Evolutionary conservation across 2,113 vertebrate genomes (phyloP).

Genomic region (Sebastes fasciatus): DNA sequence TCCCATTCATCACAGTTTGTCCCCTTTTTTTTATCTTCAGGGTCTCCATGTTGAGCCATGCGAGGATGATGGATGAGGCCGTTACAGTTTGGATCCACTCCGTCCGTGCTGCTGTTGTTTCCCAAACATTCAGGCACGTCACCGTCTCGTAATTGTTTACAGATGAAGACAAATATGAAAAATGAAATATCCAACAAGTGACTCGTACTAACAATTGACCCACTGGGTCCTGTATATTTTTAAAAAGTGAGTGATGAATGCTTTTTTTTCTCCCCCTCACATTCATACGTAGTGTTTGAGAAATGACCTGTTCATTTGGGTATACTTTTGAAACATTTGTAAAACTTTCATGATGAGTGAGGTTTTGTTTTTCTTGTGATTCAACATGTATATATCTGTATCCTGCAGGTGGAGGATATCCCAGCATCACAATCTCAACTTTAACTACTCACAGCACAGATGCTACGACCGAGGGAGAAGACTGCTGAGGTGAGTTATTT

Average conservation of each 20-base stretch:
- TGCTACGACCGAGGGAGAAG: background rate
- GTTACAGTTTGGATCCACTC: slow-evolving; percentile 23
- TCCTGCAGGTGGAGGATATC: slow-evolving; percentile 12
- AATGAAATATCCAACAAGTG: background rate
- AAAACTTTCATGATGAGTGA: background rate
- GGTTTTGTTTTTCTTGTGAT: background rate
- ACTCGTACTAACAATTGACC: background rate
- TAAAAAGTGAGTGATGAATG: slow-evolving; percentile 11
- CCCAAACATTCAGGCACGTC: slow-evolving; percentile 16
- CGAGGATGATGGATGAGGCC: slow-evolving; percentile 48
- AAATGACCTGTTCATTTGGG: background rate
- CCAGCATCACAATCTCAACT: background rate
- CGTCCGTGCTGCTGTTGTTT: slow-evolving; percentile 19
- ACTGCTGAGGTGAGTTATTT: slow-evolving; percentile 21
- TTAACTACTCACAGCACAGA: background rate
- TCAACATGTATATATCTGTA: background rate
- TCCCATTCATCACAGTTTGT: slow-evolving; percentile 24
- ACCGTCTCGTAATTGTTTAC: slow-evolving; percentile 45
- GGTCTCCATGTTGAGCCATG: slow-evolving; percentile 21
- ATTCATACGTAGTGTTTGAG: background rate
- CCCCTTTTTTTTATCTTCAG: slow-evolving; percentile 30
- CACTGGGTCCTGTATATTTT: background rate
- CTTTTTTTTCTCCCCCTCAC: background rate
- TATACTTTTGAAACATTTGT: background rate
- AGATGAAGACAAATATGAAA: slow-evolving; percentile 35